Evolutionary conservation across 2,797 vertebrate genomes (phyloP).

Genomic region (Galaxias olidus): DNA sequence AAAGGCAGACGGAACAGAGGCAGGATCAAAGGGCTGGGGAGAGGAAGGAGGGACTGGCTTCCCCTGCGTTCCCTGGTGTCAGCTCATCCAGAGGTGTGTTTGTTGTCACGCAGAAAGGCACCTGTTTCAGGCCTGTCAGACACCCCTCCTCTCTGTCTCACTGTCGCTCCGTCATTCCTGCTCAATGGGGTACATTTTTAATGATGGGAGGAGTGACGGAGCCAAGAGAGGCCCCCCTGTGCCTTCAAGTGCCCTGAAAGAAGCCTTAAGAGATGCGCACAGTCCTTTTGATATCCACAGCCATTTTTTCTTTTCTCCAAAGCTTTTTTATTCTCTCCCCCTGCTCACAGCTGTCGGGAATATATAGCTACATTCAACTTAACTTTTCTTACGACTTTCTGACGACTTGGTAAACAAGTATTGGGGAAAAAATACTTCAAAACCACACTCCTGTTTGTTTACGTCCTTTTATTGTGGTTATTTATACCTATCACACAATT

Average conservation of each 20-base stretch:
- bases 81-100: conserved; percentile 55
- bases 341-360: conserved; percentile 60
- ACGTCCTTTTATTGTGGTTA: conserved; percentile 72
- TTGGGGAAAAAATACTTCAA: conserved; percentile 47
- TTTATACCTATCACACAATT: conserved; percentile 75
- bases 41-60: conserved; percentile 1
- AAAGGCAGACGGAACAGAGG: conserved; percentile 32
- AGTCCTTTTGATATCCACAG: conserved; percentile 74
- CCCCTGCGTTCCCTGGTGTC: conserved; percentile 54
- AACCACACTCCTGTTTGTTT: conserved; percentile 70
- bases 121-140: conserved; percentile 64
- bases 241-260: conserved; percentile 71
- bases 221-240: conserved; percentile 50
- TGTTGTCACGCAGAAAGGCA: conserved; percentile 66
- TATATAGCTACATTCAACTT: conserved; percentile 69
- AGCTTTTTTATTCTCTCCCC: conserved; percentile 46
- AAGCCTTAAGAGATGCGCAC: conserved; percentile 74
- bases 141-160: conserved; percentile 39
- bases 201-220: conserved; percentile 69
- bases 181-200: conserved; percentile 77
- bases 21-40: neutral
- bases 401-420: conserved; percentile 74
- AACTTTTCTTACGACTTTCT: conserved; percentile 74
- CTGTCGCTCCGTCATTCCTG: conserved; percentile 52
- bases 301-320: conserved; percentile 66